A percentile compares a stretch with the other conserved stretches of the same genome.
Evolutionary conservation across 2,888 invertebrate genomes (phyloP).

Genomic region (Erpobdella octoculata): DNA sequence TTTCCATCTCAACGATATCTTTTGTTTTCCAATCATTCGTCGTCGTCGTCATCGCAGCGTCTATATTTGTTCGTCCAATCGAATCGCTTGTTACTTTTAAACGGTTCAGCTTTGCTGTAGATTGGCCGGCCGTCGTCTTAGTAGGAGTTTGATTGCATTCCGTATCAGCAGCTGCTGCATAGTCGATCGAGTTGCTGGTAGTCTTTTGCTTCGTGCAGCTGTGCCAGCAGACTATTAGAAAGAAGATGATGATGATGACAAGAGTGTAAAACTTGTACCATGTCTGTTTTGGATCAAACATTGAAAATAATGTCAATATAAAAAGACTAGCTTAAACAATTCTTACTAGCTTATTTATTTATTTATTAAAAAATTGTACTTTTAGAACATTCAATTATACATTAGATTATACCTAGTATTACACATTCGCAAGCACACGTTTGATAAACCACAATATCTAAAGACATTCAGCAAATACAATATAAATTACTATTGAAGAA

Average conservation of each 20-base stretch:
- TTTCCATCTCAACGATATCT: not conserved
- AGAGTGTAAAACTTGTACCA: slow-evolving; percentile 22
- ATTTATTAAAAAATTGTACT: not conserved
- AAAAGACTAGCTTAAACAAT: not conserved
- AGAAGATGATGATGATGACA: not conserved
- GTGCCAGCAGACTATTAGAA: slow-evolving; percentile 11
- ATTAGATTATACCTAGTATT: no score
- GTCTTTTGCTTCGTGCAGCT: not conserved
- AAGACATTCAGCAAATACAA: no score
- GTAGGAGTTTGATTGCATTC: no score
- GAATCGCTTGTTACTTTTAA: not conserved
- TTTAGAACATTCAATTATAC: not conserved
- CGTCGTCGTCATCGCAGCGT: not conserved
- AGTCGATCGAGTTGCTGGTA: not conserved
- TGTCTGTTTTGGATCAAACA: not conserved
- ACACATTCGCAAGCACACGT: not conserved
- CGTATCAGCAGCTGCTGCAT: no score
- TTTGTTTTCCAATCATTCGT: not conserved
- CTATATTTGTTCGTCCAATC: no score
- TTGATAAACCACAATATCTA: not conserved
- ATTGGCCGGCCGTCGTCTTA: not conserved
- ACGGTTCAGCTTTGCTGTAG: not conserved
- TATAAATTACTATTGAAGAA: no score
- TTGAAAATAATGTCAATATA: not conserved
- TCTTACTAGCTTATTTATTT: not conserved